Conservation (phyloP, 2,113 vertebrate genomes). For the Ammospiza caudacuta region DNA sequence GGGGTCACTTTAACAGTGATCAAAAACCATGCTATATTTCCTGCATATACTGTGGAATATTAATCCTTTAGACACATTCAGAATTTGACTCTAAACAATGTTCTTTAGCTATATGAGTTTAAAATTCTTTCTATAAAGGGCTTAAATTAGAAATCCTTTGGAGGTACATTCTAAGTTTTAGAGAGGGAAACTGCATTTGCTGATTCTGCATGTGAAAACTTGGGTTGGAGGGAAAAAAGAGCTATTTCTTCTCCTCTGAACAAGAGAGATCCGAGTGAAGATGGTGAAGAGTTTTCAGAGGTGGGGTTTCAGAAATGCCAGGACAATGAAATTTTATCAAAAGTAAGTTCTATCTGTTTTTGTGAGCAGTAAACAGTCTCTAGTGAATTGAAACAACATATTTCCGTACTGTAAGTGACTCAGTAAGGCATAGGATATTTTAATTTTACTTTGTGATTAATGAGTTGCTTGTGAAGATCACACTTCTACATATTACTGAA, state of each 20-base stretch:
- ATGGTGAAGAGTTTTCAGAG: not conserved
- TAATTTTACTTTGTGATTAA: not conserved
- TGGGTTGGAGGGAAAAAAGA: not conserved
- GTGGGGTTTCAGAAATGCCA: not conserved
- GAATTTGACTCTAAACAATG: not conserved
- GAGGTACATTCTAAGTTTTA: not conserved
- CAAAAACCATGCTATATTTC: not conserved
- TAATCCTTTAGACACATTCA: not conserved
- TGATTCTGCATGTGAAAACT: not conserved
- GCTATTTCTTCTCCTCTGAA: not conserved
- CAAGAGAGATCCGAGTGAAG: not conserved
- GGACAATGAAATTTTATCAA: not conserved
- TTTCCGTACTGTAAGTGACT: not conserved
- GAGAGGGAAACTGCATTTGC: not conserved
- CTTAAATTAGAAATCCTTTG: not conserved
- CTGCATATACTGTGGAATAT: not conserved
- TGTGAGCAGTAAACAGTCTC: not conserved
- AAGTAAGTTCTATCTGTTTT: not conserved
- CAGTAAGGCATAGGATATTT: not conserved
- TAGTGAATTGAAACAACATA: not conserved
- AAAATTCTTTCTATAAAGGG: not conserved
- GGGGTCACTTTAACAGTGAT: rapidly evolving
- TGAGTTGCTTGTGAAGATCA: not conserved
- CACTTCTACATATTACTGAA: not conserved
- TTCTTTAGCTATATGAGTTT: not conserved